Evolutionary conservation across 2,888 invertebrate species (phyloP).

Genomic region (Phorcus lineatus): DNA sequence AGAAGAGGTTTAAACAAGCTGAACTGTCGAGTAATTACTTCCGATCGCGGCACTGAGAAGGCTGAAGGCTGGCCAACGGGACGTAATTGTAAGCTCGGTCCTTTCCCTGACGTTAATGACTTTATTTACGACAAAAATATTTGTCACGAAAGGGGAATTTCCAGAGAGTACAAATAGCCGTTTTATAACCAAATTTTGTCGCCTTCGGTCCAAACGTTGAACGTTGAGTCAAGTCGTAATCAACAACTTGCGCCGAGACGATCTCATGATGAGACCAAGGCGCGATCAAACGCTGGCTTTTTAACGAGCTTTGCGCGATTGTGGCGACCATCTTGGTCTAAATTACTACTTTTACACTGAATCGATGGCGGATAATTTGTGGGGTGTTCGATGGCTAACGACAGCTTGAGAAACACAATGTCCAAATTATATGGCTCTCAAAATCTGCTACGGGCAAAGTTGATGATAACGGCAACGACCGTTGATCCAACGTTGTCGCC

Average conservation of each 20-base stretch:
- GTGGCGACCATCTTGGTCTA: conserved; percentile 34
- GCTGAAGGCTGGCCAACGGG: conserved; percentile 16
- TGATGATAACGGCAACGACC: neutral
- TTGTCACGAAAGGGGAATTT: conserved; percentile 39
- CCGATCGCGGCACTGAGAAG: conserved; percentile 28
- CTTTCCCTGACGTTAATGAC: conserved; percentile 35
- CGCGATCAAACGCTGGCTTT: conserved; percentile 33
- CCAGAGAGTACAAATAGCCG: conserved; percentile 33
- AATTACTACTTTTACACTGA: conserved; percentile 36
- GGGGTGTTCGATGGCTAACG: conserved; percentile 13
- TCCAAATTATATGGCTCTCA: conserved; percentile 14
- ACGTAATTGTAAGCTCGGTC: conserved; percentile 35
- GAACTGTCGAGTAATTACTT: conserved; percentile 32
- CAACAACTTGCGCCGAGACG: conserved; percentile 30
- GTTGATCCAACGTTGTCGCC: neutral
- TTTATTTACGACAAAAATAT: conserved; percentile 50
- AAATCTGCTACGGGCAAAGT: conserved; percentile 6
- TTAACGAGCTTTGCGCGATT: conserved; percentile 36
- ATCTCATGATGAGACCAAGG: conserved; percentile 17
- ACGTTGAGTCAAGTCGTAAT: conserved; percentile 24
- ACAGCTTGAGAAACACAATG: neutral
- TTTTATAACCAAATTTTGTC: conserved; percentile 30
- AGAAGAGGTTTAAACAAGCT: conserved; percentile 12
- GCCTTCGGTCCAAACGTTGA: neutral
- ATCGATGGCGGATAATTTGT: conserved; percentile 34